Base-by-base conservation (phyloP, 2,888 invertebrate genomes). In the Drosophila mettleri region DNA sequence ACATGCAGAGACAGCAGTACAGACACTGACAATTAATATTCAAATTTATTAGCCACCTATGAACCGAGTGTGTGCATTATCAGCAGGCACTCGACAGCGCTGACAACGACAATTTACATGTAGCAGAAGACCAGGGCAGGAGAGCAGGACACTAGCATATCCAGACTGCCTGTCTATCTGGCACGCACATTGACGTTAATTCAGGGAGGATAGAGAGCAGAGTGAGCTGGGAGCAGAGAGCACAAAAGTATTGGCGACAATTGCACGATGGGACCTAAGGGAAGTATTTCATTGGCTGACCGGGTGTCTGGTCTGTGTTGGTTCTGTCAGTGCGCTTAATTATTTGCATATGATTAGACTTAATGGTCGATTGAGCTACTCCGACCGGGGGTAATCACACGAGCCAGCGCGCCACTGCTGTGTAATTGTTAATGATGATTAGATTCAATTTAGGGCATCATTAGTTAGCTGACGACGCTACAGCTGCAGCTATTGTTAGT, bases 341-440 rank as follows among this genome's bases (percentile, higher is more conserved):
- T 91, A 91, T 91, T 90, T 90, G 90, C 91, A 91, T 90, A 90
- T 90, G 89, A 89, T 84, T 84, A 84, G 88, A 84, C 84, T 74
- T 78, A 82, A 85, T 85, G 80, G 86, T 74, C 74, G 84, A 78
- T 72, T 71, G 78, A 78, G 79, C 65, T 71, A 59, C 78, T 67
- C 45, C 66, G 68, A 65, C 65, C 78, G 74, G 57, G 73, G 78
- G 71, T 76, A 76, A 78, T 77, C 80, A 80, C 73, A 77, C 69
- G 70, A 82, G 88, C 69, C 65, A 80, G 75, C 76, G 75, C 76
- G 73, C 38, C 48, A 67, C 57, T 41, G 74, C 61, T 80, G 83
- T 80, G 88, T 91, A 92, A 91, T 91, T 91, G 91, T 91, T 91
- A 92, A 91, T 91, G 91, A 91, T 91, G 91, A 91, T 91, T 91